Percentiles rank a stretch among this genome's conserved stretches.
Conservation (phyloP, 2,888 invertebrate genomes). For the Yponomeuta cagnagella region DNA sequence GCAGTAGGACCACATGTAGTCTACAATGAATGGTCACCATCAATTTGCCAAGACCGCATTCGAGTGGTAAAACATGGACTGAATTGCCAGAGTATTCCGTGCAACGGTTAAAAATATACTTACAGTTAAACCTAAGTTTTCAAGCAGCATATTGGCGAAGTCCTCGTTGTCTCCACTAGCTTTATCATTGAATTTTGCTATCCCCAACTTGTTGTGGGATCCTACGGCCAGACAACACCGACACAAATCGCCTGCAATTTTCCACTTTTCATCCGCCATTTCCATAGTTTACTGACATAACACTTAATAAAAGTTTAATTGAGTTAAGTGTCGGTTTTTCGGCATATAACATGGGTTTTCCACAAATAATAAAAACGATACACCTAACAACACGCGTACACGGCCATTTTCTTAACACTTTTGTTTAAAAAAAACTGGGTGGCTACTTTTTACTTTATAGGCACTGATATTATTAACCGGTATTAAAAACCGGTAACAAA, state of each 20-base stretch:
- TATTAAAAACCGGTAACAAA: too few species aligned
- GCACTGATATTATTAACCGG: too few species aligned
- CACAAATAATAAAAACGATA: background rate
- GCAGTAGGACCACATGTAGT: too few species aligned
- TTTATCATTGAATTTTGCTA: conserved; percentile 25
- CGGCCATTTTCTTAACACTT: background rate
- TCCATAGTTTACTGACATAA: conserved; percentile 18
- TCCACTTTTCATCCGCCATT: conserved; percentile 27
- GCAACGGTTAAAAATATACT: background rate
- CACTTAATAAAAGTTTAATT: background rate
- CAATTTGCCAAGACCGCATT: too few species aligned
- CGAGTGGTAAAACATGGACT: too few species aligned
- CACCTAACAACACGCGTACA: background rate
- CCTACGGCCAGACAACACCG: conserved; percentile 60
- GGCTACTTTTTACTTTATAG: background rate
- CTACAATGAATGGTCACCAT: too few species aligned
- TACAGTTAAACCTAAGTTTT: background rate
- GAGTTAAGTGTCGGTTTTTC: background rate
- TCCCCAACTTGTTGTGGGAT: conserved; percentile 40
- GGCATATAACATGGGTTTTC: conserved; percentile 6
- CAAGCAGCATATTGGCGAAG: background rate
- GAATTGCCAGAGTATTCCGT: too few species aligned
- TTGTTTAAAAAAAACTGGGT: background rate
- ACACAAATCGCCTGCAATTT: conserved; percentile 49
- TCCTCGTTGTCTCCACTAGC: conserved; percentile 21